Conservation (phyloP, 2,797 vertebrate species). For the Melanotaenia pygmaea region DNA sequence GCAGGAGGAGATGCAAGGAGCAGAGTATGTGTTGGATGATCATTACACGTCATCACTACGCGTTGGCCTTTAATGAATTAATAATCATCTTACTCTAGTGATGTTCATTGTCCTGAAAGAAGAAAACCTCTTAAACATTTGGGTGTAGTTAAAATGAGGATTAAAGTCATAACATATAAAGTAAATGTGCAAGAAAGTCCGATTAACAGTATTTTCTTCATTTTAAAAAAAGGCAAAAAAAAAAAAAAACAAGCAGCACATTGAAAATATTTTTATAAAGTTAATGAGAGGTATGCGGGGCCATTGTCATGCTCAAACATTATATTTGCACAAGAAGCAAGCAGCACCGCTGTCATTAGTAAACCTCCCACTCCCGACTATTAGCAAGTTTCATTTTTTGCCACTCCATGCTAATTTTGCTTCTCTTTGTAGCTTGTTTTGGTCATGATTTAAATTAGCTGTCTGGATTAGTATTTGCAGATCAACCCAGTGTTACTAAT, state of each 20-base stretch:
- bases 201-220: background rate
- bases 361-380: background rate
- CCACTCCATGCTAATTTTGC: background rate
- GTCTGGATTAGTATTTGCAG: background rate
- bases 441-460: background rate
- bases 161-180: background rate
- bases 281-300: background rate
- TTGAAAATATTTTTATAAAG: background rate
- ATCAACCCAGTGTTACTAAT: background rate
- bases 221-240: background rate
- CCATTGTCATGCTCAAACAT: background rate
- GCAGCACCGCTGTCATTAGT: background rate
- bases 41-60: background rate
- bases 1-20: background rate
- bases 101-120: background rate
- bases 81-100: background rate
- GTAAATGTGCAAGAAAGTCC: background rate
- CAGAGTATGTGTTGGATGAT: background rate
- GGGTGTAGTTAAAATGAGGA: background rate
- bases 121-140: background rate
- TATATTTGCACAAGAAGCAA: background rate
- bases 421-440: background rate
- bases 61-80: background rate
- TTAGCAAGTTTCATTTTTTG: background rate
- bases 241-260: background rate